Base-by-base conservation (phyloP, 2,113 vertebrate genomes). In the Chloropsis cyanopogon region DNA sequence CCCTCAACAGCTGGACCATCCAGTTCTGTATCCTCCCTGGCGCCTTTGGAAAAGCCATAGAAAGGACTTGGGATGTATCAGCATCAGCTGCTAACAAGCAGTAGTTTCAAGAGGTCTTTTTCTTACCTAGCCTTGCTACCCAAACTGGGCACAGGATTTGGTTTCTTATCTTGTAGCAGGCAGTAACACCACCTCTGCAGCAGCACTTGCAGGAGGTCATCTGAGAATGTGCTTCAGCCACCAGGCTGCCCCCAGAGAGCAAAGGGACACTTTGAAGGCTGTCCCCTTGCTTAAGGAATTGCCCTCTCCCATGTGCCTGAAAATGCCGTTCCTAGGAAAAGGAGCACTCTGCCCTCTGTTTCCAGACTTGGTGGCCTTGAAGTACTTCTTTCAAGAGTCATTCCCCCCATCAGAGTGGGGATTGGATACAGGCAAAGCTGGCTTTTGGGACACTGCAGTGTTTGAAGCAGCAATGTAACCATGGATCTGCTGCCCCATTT, bases 251-350 rank as follows among this genome's bases (percentile, higher is more conserved):
- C 7, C 7, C 44, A 69, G 44, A 33, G 25, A 53, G 14, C 8
- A 77, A 81, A 81, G 16, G 8, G 29, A 54, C 49, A 35, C 6
- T 70, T 77, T 18, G 53, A 91, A 82, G 71, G 35, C 8, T 41
- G 8, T 47, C 11, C 15, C 41, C 26, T 65, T 81, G 17, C 26
- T 88, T 52, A 69, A 76, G 11, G 13, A 7, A 72, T 22, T 1
- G 0, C 6, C 8, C 0, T 1, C 29, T 18, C 23, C 64, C 37
- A 11, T 14, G 24, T 56, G 29, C 11, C 35, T 47, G 23, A 31
- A 11, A 8, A 5, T 44, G 29, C 26, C 19, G 72, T 78, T 76
- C 46, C 13, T 25, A 77, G 54, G 69, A 83, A 72, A 56, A 64
- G 25, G n/a, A 78, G 10, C 9, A n/a, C 7, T 5, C 52, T 77